Evolutionary conservation across 2,113 vertebrate species (phyloP).

Genomic region (Dasypus novemcinctus): DNA sequence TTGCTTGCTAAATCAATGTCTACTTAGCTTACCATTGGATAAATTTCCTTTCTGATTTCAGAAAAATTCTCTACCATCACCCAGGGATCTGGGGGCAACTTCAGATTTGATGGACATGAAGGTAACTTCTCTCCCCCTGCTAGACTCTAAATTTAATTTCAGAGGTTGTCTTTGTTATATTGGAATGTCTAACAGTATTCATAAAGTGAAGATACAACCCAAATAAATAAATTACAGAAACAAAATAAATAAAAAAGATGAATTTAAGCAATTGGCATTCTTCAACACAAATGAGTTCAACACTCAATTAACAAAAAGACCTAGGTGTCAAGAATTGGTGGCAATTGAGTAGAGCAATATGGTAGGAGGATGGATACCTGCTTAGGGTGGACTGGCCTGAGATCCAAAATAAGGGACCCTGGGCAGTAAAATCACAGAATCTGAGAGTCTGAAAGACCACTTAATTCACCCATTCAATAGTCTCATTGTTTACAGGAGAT

Average conservation of each 20-base stretch:
- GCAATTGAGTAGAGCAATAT: background rate
- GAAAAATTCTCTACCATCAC: background rate
- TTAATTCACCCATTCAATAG: background rate
- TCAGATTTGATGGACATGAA: background rate
- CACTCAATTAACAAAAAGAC: background rate
- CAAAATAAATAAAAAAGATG: background rate
- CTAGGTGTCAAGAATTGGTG: background rate
- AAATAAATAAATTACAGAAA: background rate
- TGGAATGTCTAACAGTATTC: background rate
- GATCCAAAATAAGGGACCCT: background rate
- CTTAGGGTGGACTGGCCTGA: background rate
- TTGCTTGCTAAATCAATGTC: background rate
- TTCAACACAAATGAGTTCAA: background rate
- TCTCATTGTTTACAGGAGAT: background rate
- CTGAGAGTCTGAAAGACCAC: background rate
- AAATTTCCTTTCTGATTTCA: background rate
- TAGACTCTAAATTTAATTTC: background rate
- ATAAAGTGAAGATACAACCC: background rate
- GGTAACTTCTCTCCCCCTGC: background rate
- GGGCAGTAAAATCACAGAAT: background rate
- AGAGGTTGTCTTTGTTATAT: background rate
- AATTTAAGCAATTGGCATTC: background rate
- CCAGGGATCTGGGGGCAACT: background rate
- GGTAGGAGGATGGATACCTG: background rate
- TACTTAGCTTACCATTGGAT: background rate